A percentile compares a stretch with the other conserved stretches of the same genome.
Evolutionary conservation across 2,888 invertebrate genomes (phyloP).

Genomic region (Alloscopus bannaensis): DNA sequence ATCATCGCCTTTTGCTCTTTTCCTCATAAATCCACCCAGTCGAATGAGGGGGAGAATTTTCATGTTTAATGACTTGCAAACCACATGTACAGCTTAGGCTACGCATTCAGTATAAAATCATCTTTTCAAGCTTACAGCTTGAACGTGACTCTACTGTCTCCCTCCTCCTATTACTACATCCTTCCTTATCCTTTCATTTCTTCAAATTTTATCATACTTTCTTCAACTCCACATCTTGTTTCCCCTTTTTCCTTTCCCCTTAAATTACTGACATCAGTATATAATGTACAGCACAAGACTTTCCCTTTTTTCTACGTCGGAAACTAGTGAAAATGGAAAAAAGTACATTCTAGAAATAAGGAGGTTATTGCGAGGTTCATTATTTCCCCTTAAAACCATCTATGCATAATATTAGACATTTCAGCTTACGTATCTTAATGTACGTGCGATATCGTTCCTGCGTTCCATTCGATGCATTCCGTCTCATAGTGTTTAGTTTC

Average conservation of each 20-base stretch:
- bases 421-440: too few relatives aligned
- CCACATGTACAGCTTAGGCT: constrained; percentile 15
- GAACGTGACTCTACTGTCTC: not conserved
- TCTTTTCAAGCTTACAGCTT: constrained; percentile 1
- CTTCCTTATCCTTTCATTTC: constrained; percentile 50
- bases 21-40: constrained; percentile 46
- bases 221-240: constrained; percentile 15
- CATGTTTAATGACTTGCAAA: constrained; percentile 51
- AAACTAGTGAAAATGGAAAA: constrained; percentile 24
- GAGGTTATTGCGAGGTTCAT: constrained; percentile 32
- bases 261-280: too few relatives aligned
- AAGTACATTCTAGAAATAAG: not conserved
- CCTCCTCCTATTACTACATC: constrained; percentile 18
- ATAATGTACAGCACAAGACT: too few relatives aligned
- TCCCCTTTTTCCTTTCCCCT: constrained; percentile 1
- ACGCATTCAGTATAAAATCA: constrained; percentile 31
- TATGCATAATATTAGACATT: not conserved
- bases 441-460: too few relatives aligned
- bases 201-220: constrained; percentile 48
- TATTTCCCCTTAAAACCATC: constrained; percentile 29
- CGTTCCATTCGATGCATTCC: too few relatives aligned
- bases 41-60: constrained; percentile 23
- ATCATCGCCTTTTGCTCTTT: constrained; percentile 47
- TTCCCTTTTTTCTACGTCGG: constrained; percentile 36
- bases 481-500: too few relatives aligned